Conservation (phyloP, 2,797 vertebrate genomes). For the Pampus argenteus region DNA sequence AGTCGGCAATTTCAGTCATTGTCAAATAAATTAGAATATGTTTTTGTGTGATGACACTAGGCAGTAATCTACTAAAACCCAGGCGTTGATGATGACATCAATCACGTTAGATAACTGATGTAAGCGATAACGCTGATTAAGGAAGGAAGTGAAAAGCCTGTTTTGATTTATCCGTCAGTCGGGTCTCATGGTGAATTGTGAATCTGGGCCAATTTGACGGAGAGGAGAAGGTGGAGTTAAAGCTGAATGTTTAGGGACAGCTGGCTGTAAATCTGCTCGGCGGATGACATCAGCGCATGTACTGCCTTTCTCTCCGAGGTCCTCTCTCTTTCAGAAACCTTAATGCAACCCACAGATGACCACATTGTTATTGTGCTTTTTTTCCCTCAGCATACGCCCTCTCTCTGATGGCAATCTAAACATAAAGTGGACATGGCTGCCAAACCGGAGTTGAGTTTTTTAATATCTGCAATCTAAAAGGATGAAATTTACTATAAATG, state of each 20-base stretch:
- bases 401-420: constrained; percentile 12
- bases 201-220: constrained; percentile 44
- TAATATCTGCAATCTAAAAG: not conserved
- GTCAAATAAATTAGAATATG: not conserved
- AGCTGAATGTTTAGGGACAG: constrained; percentile 53
- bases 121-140: constrained; percentile 37
- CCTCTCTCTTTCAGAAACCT: constrained; percentile 35
- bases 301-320: constrained; percentile 39
- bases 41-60: no score
- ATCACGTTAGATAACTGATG: constrained; percentile 28
- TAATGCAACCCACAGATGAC: constrained; percentile 35
- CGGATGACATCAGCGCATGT: constrained; percentile 69
- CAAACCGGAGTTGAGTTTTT: constrained; percentile 2
- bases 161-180: constrained; percentile 57
- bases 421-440: constrained; percentile 8
- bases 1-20: not conserved
- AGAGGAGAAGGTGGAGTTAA: constrained; percentile 53
- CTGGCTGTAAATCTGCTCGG: constrained; percentile 67
- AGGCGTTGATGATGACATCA: constrained; percentile 37
- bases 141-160: constrained; percentile 15
- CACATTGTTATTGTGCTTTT: constrained; percentile 42
- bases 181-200: constrained; percentile 7
- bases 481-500: not conserved
- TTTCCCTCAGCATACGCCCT: constrained; percentile 36
- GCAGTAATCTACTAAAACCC: no score